Conservation (phyloP, 2,888 invertebrate species). For the Eupithecia subfuscata region DNA sequence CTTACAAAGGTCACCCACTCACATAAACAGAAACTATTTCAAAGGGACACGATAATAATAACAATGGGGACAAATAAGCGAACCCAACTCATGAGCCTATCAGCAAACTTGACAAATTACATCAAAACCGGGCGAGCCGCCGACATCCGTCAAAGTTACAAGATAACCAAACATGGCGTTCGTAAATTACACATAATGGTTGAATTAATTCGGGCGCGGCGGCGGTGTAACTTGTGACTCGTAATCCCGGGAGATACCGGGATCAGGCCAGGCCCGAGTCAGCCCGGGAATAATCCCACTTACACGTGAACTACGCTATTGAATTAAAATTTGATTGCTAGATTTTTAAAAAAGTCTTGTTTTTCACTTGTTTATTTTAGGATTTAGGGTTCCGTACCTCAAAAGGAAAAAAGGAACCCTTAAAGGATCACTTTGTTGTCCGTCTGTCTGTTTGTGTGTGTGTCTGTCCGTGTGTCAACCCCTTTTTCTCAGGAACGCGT, state of each 20-base stretch:
- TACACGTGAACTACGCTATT: slow-evolving; percentile 54
- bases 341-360: not conserved
- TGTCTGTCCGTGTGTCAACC: too few species aligned
- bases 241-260: slow-evolving; percentile 37
- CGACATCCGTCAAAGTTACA: slow-evolving; percentile 23
- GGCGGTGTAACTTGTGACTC: slow-evolving; percentile 37
- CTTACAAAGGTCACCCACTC: not conserved
- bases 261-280: slow-evolving; percentile 17
- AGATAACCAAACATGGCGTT: slow-evolving; percentile 42
- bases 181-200: slow-evolving; percentile 53
- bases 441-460: too few species aligned
- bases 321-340: slow-evolving; percentile 52
- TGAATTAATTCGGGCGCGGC: slow-evolving; percentile 57
- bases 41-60: not conserved
- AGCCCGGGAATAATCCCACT: slow-evolving; percentile 18
- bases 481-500: too few species aligned
- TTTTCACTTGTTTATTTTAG: not conserved
- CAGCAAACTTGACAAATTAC: slow-evolving; percentile 30
- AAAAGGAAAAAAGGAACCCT: too few species aligned
- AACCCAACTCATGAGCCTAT: slow-evolving; percentile 10
- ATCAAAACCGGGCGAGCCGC: slow-evolving; percentile 21
- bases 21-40: not conserved
- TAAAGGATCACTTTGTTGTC: too few species aligned
- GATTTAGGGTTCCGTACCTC: not conserved
- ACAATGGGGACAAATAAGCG: too few species aligned